These are phyloP conservation scores for Pogonophryne albipinna DNA, from an alignment of 2,797 vertebrate genomes.

Conservation along the genomic window DNA sequence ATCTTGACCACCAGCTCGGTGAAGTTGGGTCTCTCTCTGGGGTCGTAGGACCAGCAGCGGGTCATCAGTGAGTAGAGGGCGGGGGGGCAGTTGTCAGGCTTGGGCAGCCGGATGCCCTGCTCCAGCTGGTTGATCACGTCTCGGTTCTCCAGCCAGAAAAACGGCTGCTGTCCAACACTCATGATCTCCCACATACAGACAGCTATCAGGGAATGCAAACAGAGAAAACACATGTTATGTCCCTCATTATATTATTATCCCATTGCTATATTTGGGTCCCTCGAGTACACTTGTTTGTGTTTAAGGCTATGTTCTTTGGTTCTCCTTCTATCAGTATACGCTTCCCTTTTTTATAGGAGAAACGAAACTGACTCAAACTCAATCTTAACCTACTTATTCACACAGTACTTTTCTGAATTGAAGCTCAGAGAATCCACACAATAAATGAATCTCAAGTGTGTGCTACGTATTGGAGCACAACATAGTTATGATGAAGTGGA, in stretches of 20 bases:
- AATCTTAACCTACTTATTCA: background rate
- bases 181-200: constrained; percentile 98
- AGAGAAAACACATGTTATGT: background rate
- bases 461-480: background rate
- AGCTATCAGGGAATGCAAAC: constrained; percentile 74
- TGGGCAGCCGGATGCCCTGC: constrained; percentile 94
- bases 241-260: too few species aligned
- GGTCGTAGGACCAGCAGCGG: constrained; percentile 97
- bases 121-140: constrained; percentile 96
- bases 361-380: background rate
- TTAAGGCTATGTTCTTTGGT: background rate
- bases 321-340: too few species aligned
- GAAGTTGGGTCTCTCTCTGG: constrained; percentile 92
- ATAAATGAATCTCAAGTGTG: background rate
- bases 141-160: constrained; percentile 98
- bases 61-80: constrained; percentile 96
- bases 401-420: background rate
- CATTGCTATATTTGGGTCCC: background rate
- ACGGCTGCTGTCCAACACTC: constrained; percentile 93
- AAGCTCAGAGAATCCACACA: background rate
- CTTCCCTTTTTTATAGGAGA: background rate
- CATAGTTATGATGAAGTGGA: background rate
- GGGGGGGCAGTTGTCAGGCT: constrained; percentile 92
- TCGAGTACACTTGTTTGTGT: too few species aligned
- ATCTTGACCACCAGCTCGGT: constrained; percentile 94